Evolutionary conservation across 1,140 invertebrate genomes (phyloP), one percentile per base, ranked within the genome.

Genomic region (Brevipalpus yothersi): DNA sequence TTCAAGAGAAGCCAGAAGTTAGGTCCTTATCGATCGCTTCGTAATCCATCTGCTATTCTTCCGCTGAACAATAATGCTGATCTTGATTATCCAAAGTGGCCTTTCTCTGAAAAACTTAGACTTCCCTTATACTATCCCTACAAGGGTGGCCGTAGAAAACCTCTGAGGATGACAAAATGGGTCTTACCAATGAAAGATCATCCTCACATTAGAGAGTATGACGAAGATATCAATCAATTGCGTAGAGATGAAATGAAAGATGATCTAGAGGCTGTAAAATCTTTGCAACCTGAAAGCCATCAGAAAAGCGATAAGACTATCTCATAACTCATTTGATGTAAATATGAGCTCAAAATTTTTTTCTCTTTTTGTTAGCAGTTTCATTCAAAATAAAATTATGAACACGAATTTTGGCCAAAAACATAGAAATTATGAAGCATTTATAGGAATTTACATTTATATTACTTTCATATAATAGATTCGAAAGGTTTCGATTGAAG

Each of bases 1-100:
- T 56, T 61, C 7, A 61, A 63, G 10, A 63, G 68, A 62, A 45
- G 60, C 11, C 45, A 64, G 2, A 57, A 64, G 31, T 11, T 65
- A n/a, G 70, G 70, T 43, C 67, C 67, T 55, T 72, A 62, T 61
- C 64, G 67, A 60, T 65, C 68, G 58, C 58, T 72, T 11, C 60
- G 66, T 42, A 63, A 64, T n/a, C 55, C 61, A 51, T 66, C 66
- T 13, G 63, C 64, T n/a, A 42, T 60, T 13, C 23, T 40, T 31
- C 63, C 60, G 11, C 47, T 60, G 4, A 63, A 64, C 49, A 64
- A 64, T 40, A 64, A 64, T 53, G 63, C 51, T 13, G 63, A 64
- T 57, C 43, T 64, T 3, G 63, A 64, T 60, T 41, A 57, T 45
- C 63, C 63, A 15, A 58, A 45, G n/a, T 60, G 58, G 57, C 63